Percentiles rank a stretch among this genome's conserved stretches.
These are phyloP conservation scores for Mormyrus iriodes DNA, from an alignment of 2,113 vertebrate species.

Conservation along the genomic window DNA sequence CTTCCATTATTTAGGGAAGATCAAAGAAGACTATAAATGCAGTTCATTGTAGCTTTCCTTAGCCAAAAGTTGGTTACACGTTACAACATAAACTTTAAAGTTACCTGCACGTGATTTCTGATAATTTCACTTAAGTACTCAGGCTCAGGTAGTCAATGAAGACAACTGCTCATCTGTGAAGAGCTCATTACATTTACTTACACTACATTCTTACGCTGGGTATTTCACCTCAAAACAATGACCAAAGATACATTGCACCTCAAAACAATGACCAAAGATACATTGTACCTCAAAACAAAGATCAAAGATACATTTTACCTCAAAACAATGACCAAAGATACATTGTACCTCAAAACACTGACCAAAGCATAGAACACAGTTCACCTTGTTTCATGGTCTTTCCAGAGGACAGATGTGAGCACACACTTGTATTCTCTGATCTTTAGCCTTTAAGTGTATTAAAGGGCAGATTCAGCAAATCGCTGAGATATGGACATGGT, in stretches of 20 bases:
- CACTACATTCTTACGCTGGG: neutral
- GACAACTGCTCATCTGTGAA: too few relatives aligned
- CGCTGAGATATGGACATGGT: conserved; percentile 24
- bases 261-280: neutral
- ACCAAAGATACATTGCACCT: neutral
- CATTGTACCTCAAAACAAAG: neutral
- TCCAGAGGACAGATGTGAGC: conserved; percentile 17
- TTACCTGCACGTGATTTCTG: neutral
- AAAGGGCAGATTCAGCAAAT: conserved; percentile 32
- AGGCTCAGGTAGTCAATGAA: too few relatives aligned
- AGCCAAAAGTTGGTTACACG: neutral
- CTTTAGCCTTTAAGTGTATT: conserved; percentile 39
- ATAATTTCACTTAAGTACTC: neutral
- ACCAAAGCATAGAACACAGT: neutral
- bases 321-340: neutral
- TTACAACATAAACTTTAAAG: neutral
- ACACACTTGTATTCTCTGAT: conserved; percentile 33
- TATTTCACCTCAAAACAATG: neutral
- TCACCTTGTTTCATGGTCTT: conserved; percentile 42
- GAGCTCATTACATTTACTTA: neutral
- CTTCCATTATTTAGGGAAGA: neutral
- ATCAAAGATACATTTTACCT: neutral
- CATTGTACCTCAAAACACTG: neutral
- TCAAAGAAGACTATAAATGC: neutral
- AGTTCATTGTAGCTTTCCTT: neutral